These are phyloP conservation scores for Sciaenops ocellatus DNA, from an alignment of 2,797 vertebrate genomes.

Conservation along the genomic window DNA sequence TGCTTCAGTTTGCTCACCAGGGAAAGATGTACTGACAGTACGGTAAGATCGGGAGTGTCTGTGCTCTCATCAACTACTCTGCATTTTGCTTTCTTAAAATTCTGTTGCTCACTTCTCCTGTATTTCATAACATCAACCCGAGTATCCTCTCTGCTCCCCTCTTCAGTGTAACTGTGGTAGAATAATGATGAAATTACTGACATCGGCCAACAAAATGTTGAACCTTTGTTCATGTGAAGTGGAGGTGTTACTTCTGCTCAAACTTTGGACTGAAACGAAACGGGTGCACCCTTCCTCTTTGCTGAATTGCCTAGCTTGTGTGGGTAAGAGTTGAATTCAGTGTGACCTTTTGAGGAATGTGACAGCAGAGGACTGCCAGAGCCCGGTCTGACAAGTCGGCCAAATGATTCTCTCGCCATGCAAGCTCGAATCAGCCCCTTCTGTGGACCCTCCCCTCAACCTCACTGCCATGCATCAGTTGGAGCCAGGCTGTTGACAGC, in stretches of 20 bases:
- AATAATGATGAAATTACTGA: slow-evolving; percentile 16
- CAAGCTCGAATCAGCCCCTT: slow-evolving; percentile 22
- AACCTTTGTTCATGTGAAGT: neutral
- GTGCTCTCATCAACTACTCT: slow-evolving; percentile 1
- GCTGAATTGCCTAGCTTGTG: slow-evolving; percentile 5
- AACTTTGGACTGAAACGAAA: slow-evolving; percentile 20
- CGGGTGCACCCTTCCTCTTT: slow-evolving; percentile 4
- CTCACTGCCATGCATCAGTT: slow-evolving; percentile 31
- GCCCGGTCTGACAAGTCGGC: slow-evolving; percentile 39
- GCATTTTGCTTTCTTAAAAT: neutral
- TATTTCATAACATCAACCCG: slow-evolving; percentile 6
- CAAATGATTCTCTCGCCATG: slow-evolving; percentile 43
- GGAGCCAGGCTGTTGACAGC: slow-evolving; percentile 33
- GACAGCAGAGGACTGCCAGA: slow-evolving; percentile 55
- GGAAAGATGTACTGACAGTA: slow-evolving; percentile 20
- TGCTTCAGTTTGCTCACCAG: slow-evolving; percentile 21
- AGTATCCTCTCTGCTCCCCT: neutral
- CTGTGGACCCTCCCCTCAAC: slow-evolving; percentile 32
- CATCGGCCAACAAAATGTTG: neutral
- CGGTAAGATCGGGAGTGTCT: neutral
- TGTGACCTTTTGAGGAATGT: slow-evolving; percentile 57
- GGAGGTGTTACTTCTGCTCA: slow-evolving; percentile 20
- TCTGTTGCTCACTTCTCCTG: slow-evolving; percentile 10
- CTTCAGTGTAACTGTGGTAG: neutral
- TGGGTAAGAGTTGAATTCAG: slow-evolving; percentile 48